Percentiles rank a stretch among this genome's conserved stretches.
These are phyloP conservation scores for Papilio helenus DNA, from an alignment of 1,140 invertebrate species.

Conservation along the genomic window DNA sequence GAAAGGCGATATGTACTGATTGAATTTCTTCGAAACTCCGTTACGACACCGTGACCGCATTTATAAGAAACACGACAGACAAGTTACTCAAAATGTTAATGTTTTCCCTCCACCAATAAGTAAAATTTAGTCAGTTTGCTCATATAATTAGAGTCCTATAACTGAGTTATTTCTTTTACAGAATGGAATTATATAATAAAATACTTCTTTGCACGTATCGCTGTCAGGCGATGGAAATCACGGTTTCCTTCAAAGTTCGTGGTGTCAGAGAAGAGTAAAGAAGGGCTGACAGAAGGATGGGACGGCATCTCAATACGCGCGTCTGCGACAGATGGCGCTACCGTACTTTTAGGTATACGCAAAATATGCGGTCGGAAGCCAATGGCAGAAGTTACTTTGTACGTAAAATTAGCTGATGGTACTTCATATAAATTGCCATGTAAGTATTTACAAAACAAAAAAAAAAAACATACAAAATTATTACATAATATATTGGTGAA, in stretches of 20 bases:
- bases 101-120: not conserved
- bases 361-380: slow-evolving; percentile 59
- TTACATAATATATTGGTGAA: no score
- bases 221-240: slow-evolving; percentile 68
- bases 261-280: slow-evolving; percentile 53
- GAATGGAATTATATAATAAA: slow-evolving; percentile 79
- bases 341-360: slow-evolving; percentile 72
- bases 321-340: slow-evolving; percentile 71
- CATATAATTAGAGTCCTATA: not conserved
- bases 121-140: no score
- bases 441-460: slow-evolving; percentile 57
- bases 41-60: not conserved
- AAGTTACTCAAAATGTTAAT: not conserved
- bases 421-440: slow-evolving; percentile 79
- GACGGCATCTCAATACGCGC: slow-evolving; percentile 71
- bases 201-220: slow-evolving; percentile 61
- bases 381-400: slow-evolving; percentile 74
- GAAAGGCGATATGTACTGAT: not conserved
- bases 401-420: slow-evolving; percentile 79
- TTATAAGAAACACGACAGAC: not conserved
- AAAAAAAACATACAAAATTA: not conserved
- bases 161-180: slow-evolving; percentile 43
- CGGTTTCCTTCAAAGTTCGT: slow-evolving; percentile 38
- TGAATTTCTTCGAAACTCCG: not conserved
- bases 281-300: slow-evolving; percentile 56